These are phyloP conservation scores for Tipula helvola DNA, from an alignment of 2,888 invertebrate species.

Conservation along the genomic window DNA sequence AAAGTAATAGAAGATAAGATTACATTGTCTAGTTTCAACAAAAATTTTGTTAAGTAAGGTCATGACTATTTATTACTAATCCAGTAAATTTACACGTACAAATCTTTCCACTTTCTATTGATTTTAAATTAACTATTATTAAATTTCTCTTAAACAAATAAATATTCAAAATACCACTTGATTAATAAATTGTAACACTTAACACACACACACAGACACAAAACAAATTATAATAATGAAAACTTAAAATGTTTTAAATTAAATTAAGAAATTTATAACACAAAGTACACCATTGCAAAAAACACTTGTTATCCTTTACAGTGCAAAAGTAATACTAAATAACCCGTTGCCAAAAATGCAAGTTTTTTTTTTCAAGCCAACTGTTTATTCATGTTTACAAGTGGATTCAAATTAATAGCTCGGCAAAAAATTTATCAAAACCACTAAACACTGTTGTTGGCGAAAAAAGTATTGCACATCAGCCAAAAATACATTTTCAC, in stretches of 20 bases:
- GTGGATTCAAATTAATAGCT: not conserved
- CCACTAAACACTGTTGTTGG: not conserved
- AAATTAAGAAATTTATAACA: not conserved
- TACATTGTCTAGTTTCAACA: not conserved
- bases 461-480: not conserved
- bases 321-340: not conserved
- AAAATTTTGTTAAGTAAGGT: not conserved
- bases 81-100: not conserved
- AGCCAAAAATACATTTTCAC: not conserved
- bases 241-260: not conserved
- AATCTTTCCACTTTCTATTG: not conserved
- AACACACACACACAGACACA: not conserved
- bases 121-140: not conserved
- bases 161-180: not conserved
- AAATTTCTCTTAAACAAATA: not conserved
- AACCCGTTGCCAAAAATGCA: not conserved
- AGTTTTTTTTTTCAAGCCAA: not conserved
- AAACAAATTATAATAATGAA: not conserved
- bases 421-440: not conserved
- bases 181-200: too few relatives aligned
- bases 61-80: not conserved
- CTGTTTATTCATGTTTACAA: not conserved
- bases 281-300: not conserved
- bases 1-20: too few relatives aligned
- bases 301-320: not conserved